Evolutionary conservation across 2,888 invertebrate genomes (phyloP).

Genomic region (Andrena bucephala): DNA sequence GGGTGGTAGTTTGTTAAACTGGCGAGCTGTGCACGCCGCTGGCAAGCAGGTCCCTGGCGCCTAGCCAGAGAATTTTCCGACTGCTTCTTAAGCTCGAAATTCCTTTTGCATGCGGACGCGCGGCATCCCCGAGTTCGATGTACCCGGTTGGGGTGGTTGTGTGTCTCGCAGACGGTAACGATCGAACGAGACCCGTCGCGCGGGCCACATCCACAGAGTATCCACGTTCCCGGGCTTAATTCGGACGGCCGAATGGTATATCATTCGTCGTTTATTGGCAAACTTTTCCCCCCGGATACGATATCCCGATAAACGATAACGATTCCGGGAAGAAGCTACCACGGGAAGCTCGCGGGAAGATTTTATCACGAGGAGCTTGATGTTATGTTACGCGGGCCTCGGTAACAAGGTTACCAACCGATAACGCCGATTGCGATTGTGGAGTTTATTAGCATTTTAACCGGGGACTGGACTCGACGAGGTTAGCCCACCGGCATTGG

Average conservation of each 20-base stretch:
- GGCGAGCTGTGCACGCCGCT: conserved; percentile 41
- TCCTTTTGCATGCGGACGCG: conserved; percentile 41
- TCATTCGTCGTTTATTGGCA: not conserved
- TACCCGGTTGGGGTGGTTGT: conserved; percentile 12
- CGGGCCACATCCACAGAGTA: not conserved
- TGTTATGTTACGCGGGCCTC: not conserved
- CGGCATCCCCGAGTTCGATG: conserved; percentile 45
- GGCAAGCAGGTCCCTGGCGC: conserved; percentile 55
- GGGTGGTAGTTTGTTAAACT: conserved; percentile 61
- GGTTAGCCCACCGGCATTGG: conserved; percentile 23
- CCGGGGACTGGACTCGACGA: conserved; percentile 4
- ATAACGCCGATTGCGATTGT: not conserved
- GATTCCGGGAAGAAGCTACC: not conserved
- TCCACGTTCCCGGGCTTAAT: not conserved
- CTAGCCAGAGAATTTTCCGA: conserved; percentile 66
- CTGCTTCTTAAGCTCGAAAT: conserved; percentile 57
- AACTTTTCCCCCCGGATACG: not conserved
- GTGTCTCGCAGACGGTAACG: conserved; percentile 5
- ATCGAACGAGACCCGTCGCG: conserved; percentile 12
- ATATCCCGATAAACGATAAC: not conserved
- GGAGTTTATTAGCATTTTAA: not conserved
- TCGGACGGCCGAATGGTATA: not conserved
- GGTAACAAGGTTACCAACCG: not conserved
- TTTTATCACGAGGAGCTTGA: not conserved
- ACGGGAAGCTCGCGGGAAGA: not conserved